Conservation (phyloP, 2,113 vertebrate genomes). For the Boleophthalmus pectinirostris region DNA sequence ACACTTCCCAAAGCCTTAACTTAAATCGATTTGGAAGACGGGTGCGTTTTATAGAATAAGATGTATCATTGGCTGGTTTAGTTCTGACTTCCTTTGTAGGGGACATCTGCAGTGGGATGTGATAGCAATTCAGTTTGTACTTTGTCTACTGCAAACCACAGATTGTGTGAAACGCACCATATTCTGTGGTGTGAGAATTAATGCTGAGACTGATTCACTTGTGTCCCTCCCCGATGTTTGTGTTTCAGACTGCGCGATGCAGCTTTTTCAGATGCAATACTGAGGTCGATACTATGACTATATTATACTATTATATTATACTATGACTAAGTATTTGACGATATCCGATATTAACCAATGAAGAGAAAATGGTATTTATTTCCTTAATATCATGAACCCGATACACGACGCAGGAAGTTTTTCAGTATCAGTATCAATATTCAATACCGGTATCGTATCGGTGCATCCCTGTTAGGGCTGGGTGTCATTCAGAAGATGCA, state of each 20-base stretch:
- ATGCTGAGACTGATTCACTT: background rate
- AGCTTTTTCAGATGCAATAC: no score
- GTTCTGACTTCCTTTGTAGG: background rate
- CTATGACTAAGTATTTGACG: no score
- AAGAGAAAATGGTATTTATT: no score
- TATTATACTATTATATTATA: no score
- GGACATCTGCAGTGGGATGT: conserved; percentile 19
- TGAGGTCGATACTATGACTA: no score
- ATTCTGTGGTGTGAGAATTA: background rate
- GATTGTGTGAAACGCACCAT: background rate
- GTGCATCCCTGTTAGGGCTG: no score
- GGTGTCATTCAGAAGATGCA: no score
- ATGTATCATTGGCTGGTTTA: conserved; percentile 26
- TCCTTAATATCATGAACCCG: no score
- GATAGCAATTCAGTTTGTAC: conserved; percentile 35
- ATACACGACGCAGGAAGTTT: no score
- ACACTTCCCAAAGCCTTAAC: conserved; percentile 63
- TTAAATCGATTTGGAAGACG: conserved; percentile 65
- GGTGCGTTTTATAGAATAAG: conserved; percentile 58
- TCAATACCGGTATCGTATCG: no score
- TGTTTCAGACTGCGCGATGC: background rate
- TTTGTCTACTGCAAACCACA: conserved; percentile 17
- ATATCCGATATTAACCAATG: no score
- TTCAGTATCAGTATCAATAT: no score
- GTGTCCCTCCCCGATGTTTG: background rate